Evolutionary conservation across 1,140 invertebrate species (phyloP).

Genomic region (Colletes latitarsis): DNA sequence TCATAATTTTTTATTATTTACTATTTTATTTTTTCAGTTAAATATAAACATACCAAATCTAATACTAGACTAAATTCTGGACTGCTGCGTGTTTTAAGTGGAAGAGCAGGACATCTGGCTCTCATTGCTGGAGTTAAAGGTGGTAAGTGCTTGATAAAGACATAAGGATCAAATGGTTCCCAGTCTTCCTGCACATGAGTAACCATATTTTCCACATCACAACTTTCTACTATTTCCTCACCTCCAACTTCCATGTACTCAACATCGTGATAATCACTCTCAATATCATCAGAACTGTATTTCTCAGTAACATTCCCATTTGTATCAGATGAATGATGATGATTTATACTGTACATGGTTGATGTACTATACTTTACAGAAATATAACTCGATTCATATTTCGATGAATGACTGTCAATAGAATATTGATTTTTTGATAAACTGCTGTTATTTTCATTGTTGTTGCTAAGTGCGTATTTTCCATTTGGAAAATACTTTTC

Average conservation of each 20-base stretch:
- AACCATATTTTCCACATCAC: conserved; percentile 82
- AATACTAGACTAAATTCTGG: conserved; percentile 96
- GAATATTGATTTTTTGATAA: conserved; percentile 66
- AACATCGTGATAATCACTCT: conserved; percentile 74
- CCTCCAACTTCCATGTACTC: conserved; percentile 79
- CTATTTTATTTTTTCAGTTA: conserved; percentile 49
- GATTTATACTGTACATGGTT: conserved; percentile 67
- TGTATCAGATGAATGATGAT: conserved; percentile 66
- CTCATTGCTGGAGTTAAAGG: conserved; percentile 93
- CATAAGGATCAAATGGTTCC: conserved; percentile 93
- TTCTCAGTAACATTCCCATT: conserved; percentile 74
- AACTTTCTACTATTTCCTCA: conserved; percentile 80
- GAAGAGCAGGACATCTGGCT: conserved; percentile 93
- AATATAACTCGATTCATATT: conserved; percentile 66
- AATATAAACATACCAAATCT: conserved; percentile 86
- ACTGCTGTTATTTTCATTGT: conserved; percentile 73
- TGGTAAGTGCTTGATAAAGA: conserved; percentile 96
- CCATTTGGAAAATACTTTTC: conserved; percentile 69
- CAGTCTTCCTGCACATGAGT: conserved; percentile 86
- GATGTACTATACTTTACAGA: conserved; percentile 64
- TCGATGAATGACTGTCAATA: conserved; percentile 65
- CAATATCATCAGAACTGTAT: conserved; percentile 72
- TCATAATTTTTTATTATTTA: not conserved
- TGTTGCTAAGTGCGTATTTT: conserved; percentile 71
- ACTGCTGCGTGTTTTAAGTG: conserved; percentile 95